phyloP scores from a whole-genome alignment of 2,888 invertebrate genomes.

The Digitonthophagus gazella region DNA sequence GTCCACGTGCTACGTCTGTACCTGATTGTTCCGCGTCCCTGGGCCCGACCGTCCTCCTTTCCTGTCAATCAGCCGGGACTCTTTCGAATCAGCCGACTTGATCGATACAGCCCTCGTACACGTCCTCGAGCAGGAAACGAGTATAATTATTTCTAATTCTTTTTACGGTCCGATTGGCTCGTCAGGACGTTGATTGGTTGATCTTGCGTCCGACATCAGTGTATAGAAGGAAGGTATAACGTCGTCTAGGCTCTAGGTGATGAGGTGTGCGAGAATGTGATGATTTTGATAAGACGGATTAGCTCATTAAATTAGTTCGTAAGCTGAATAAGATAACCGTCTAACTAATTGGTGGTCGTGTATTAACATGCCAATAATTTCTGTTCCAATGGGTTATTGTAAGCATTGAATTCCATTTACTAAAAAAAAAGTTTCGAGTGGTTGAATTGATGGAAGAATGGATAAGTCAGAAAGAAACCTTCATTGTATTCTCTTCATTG shows the following conservation, averaged over 20 bases:
- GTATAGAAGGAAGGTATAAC: too few species aligned
- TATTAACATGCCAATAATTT: background rate
- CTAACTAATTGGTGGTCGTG: background rate
- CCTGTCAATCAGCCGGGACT: background rate
- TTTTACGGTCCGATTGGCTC: background rate
- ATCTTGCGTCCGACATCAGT: background rate
- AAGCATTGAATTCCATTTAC: too few species aligned
- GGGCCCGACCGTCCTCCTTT: background rate
- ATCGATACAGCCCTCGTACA: background rate
- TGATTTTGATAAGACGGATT: background rate
- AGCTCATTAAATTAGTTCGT: background rate
- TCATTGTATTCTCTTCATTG: constrained; percentile 14
- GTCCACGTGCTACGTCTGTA: constrained; percentile 34
- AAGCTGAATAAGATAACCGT: background rate
- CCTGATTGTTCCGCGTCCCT: constrained; percentile 35
- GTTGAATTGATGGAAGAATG: background rate
- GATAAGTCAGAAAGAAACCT: background rate
- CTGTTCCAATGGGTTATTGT: background rate
- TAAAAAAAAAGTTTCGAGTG: background rate
- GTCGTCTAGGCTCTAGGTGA: too few species aligned
- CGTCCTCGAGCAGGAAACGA: background rate
- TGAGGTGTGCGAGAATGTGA: background rate
- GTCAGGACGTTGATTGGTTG: background rate
- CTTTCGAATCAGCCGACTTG: background rate
- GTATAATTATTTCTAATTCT: background rate